A percentile compares a stretch with the other conserved stretches of the same genome.
phyloP scores from a whole-genome alignment of 1,140 invertebrate genomes.

The Bombus confusus region DNA sequence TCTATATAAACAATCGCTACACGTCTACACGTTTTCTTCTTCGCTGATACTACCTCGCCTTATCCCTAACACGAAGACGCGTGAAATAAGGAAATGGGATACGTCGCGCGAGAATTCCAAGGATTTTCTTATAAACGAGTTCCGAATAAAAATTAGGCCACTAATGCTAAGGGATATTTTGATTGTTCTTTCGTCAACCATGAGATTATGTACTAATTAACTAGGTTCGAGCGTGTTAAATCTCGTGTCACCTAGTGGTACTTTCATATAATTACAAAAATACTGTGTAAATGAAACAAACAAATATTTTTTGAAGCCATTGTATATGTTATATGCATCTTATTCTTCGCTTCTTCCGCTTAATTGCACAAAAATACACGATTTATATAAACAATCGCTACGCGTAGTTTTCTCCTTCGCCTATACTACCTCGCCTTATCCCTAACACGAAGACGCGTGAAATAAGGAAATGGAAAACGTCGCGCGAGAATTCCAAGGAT shows the following conservation, averaged over 20 bases:
- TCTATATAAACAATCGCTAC: neutral
- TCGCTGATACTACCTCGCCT: neutral
- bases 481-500: neutral
- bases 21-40: neutral
- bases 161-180: neutral
- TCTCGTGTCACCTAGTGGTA: too few relatives aligned
- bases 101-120: neutral
- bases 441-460: neutral
- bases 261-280: too few relatives aligned
- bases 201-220: neutral
- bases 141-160: neutral
- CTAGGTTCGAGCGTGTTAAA: neutral
- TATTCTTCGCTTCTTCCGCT: neutral
- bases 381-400: neutral
- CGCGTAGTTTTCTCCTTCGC: too few relatives aligned
- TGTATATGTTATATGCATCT: too few relatives aligned
- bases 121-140: neutral
- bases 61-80: neutral
- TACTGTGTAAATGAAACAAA: too few relatives aligned
- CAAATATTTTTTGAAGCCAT: too few relatives aligned
- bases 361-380: neutral
- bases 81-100: constrained; percentile 1
- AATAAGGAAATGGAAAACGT: constrained; percentile 8
- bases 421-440: neutral
- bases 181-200: neutral